Percentiles rank a stretch among this genome's conserved stretches.
Evolutionary conservation across 1,140 invertebrate species (phyloP).

Genomic region (Antheraea pernyi): DNA sequence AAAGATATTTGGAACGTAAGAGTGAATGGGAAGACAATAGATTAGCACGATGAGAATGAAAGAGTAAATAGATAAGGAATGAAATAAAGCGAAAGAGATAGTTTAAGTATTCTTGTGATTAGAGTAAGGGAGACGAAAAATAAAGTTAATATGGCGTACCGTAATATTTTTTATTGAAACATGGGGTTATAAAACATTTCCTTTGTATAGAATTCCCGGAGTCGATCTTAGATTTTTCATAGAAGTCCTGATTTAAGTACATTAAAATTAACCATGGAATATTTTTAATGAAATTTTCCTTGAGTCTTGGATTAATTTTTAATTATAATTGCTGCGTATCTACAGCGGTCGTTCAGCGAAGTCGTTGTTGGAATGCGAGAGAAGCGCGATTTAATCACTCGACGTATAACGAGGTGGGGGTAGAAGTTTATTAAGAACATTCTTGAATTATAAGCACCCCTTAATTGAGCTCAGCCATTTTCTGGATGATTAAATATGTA

Average conservation of each 20-base stretch:
- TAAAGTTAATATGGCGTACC: too few species aligned
- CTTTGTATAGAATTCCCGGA: not conserved
- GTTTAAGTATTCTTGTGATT: too few species aligned
- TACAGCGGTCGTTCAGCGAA: slow-evolving; percentile 41
- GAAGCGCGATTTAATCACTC: slow-evolving; percentile 63
- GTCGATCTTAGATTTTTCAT: not conserved
- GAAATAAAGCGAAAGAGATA: too few species aligned
- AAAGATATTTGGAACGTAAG: too few species aligned
- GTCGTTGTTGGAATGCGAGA: slow-evolving; percentile 56
- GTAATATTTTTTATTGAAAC: too few species aligned
- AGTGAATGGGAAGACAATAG: too few species aligned
- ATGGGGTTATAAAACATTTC: too few species aligned
- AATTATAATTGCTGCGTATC: slow-evolving; percentile 64
- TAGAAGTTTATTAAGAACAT: slow-evolving; percentile 58
- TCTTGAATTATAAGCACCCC: slow-evolving; percentile 58
- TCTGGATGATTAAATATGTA: slow-evolving; percentile 43
- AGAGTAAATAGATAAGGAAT: too few species aligned
- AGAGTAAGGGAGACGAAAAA: too few species aligned
- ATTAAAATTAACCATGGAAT: slow-evolving; percentile 33
- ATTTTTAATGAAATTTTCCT: slow-evolving; percentile 45
- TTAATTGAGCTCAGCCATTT: slow-evolving; percentile 57
- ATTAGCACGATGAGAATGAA: too few species aligned
- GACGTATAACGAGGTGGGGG: slow-evolving; percentile 52
- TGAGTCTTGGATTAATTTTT: slow-evolving; percentile 62
- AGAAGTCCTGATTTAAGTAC: slow-evolving; percentile 22